These are phyloP conservation scores for Hippoglossus hippoglossus DNA, from an alignment of 2,797 vertebrate genomes.

Conservation along the genomic window DNA sequence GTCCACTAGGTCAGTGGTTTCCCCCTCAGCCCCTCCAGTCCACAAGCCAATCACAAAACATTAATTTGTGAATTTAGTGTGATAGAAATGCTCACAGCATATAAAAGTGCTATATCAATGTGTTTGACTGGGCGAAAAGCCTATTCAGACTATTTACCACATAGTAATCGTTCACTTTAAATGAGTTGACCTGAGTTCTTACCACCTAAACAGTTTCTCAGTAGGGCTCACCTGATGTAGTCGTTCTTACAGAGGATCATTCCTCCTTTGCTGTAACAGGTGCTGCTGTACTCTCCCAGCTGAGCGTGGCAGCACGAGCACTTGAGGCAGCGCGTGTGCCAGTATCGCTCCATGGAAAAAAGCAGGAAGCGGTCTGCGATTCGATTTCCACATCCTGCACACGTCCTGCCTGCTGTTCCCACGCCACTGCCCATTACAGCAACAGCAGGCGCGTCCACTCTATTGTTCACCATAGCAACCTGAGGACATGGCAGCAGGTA, in stretches of 20 bases:
- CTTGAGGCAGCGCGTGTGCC: conserved; percentile 87
- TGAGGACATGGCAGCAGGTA: conserved; percentile 16
- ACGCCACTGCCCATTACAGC: conserved; percentile 71
- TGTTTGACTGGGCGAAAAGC: too few species aligned
- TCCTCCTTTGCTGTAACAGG: conserved; percentile 88
- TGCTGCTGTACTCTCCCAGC: conserved; percentile 87
- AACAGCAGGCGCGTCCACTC: conserved; percentile 76
- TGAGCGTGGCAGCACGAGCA: conserved; percentile 88
- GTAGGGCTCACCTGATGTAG: conserved; percentile 83
- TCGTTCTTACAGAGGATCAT: conserved; percentile 89
- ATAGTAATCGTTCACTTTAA: not conserved
- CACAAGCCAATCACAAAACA: too few species aligned
- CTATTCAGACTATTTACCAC: not conserved
- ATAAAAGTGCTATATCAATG: not conserved
- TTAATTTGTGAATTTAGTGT: not conserved
- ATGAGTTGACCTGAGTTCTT: not conserved
- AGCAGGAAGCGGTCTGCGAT: conserved; percentile 86
- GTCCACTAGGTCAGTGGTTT: too few species aligned
- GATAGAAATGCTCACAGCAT: too few species aligned
- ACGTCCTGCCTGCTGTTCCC: conserved; percentile 63
- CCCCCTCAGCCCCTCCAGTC: too few species aligned
- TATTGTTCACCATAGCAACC: conserved; percentile 84
- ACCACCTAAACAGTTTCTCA: too few species aligned
- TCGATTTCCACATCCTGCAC: conserved; percentile 83
- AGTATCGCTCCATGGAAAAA: conserved; percentile 87